Evolutionary conservation across 2,888 invertebrate species (phyloP).

Genomic region (Schizotus pectinicornis): DNA sequence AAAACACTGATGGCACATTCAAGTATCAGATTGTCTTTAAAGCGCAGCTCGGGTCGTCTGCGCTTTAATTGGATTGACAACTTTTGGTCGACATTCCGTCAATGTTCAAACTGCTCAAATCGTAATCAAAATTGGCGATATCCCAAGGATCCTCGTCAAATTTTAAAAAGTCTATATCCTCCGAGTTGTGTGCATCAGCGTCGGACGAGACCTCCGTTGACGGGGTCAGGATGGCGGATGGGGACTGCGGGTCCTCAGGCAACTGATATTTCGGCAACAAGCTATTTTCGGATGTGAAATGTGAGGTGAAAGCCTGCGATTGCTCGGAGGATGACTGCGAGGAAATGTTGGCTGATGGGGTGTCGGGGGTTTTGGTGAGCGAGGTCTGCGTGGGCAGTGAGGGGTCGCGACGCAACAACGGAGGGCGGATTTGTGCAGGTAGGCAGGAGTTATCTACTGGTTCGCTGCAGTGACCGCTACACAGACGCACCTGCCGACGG

Average conservation of each 20-base stretch:
- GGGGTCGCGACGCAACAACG: slow-evolving; percentile 27
- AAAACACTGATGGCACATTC: slow-evolving; percentile 49
- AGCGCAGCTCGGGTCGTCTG: slow-evolving; percentile 6
- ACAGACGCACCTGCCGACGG: slow-evolving; percentile 60
- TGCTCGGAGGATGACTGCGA: slow-evolving; percentile 46
- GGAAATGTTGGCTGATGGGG: slow-evolving; percentile 71
- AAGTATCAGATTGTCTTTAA: slow-evolving; percentile 35
- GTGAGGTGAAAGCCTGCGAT: slow-evolving; percentile 53
- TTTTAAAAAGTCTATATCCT: slow-evolving; percentile 52
- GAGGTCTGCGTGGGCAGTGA: slow-evolving; percentile 35
- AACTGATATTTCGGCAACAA: slow-evolving; percentile 41
- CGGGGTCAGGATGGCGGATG: slow-evolving; percentile 67
- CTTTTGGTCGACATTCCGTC: slow-evolving; percentile 45
- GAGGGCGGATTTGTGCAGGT: slow-evolving; percentile 25
- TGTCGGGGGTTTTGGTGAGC: slow-evolving; percentile 66
- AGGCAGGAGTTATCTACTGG: slow-evolving; percentile 42
- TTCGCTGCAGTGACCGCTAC: slow-evolving; percentile 52
- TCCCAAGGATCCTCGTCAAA: slow-evolving; percentile 56
- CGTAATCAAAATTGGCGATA: slow-evolving; percentile 55
- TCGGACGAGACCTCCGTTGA: slow-evolving; percentile 57
- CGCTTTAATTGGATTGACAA: slow-evolving; percentile 31
- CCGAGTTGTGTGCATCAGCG: slow-evolving; percentile 48
- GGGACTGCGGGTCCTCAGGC: slow-evolving; percentile 57
- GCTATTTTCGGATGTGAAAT: slow-evolving; percentile 52
- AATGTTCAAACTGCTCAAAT: slow-evolving; percentile 50